phyloP scores from a whole-genome alignment of 2,797 vertebrate species.

The Rhodeus uyekii region DNA sequence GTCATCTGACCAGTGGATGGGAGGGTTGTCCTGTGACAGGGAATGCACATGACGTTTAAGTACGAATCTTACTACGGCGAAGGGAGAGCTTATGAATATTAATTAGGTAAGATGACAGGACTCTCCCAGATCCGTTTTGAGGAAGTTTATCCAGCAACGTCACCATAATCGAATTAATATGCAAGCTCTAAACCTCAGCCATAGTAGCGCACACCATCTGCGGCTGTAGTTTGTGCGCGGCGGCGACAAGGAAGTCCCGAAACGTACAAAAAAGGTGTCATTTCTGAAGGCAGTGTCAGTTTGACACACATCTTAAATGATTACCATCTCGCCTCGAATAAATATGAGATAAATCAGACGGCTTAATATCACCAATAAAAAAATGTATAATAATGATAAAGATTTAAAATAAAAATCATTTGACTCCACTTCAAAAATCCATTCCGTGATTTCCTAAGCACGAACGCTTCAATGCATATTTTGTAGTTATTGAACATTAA shows the following conservation, averaged over 20 bases:
- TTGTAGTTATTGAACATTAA: not conserved
- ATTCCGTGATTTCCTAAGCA: not conserved
- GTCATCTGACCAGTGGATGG: no score
- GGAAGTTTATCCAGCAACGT: not conserved
- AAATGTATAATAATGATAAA: no score
- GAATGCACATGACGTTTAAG: not conserved
- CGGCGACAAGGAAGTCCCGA: constrained; percentile 23
- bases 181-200: not conserved
- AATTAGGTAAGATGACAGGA: not conserved
- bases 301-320: not conserved
- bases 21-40: not conserved
- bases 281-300: not conserved
- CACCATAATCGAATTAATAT: constrained; percentile 3
- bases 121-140: not conserved
- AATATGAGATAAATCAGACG: not conserved
- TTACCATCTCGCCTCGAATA: not conserved
- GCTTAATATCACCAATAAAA: not conserved
- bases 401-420: no score
- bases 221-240: not conserved
- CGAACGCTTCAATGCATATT: not conserved
- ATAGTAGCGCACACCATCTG: constrained; percentile 6
- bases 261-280: not conserved
- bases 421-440: not conserved
- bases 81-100: not conserved
- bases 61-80: constrained; percentile 23